phyloP scores from a whole-genome alignment of 2,888 invertebrate genomes.

The Diloba caeruleocephala region DNA sequence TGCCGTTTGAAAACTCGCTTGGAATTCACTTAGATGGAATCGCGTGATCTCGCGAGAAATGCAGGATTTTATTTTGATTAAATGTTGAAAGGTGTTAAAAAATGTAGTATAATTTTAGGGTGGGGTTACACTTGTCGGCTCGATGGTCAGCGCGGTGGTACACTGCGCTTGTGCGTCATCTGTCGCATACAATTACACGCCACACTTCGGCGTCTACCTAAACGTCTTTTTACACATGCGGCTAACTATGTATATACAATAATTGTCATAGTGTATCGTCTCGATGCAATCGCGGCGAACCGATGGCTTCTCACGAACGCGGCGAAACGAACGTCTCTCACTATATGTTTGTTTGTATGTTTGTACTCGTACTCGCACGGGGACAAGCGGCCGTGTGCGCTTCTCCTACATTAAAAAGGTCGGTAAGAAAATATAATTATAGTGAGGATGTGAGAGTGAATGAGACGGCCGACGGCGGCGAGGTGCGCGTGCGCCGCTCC shows the following conservation, averaged over 20 bases:
- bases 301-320: constrained; percentile 88
- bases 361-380: constrained; percentile 86
- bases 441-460: constrained; percentile 88
- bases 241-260: constrained; percentile 88
- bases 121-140: constrained; percentile 43
- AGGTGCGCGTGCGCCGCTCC: constrained; percentile 66
- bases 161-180: constrained; percentile 58
- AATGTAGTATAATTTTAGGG: constrained; percentile 21
- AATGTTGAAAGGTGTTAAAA: constrained; percentile 11
- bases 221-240: constrained; percentile 84
- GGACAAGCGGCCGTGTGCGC: constrained; percentile 87
- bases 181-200: constrained; percentile 67
- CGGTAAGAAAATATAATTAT: constrained; percentile 88
- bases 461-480: constrained; percentile 81
- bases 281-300: constrained; percentile 86
- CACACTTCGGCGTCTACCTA: constrained; percentile 70
- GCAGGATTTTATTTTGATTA: constrained; percentile 4
- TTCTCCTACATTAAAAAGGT: constrained; percentile 86
- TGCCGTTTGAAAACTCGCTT: constrained; percentile 5
- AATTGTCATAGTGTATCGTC: constrained; percentile 80
- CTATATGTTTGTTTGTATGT: constrained; percentile 76
- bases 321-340: constrained; percentile 83
- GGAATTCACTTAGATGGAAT: too few relatives aligned
- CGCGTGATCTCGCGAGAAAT: too few relatives aligned
- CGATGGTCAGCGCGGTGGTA: constrained; percentile 51